Conservation (phyloP, 2,113 vertebrate species). For the Psammodynastes pulverulentus region DNA sequence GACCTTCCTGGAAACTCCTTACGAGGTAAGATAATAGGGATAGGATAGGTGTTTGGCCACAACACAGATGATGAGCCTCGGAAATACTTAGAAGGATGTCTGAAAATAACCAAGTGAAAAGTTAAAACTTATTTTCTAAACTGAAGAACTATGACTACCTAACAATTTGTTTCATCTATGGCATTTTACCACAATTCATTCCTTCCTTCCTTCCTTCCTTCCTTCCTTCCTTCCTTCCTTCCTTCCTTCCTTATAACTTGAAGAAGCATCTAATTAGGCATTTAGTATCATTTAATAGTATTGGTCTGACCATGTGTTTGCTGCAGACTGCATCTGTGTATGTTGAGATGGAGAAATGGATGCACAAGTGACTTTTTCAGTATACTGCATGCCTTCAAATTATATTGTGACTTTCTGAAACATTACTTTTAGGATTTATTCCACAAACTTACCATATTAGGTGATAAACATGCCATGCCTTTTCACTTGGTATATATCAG, state of each 20-base stretch:
- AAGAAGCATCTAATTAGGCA: neutral
- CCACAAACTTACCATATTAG: neutral
- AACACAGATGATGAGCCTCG: neutral
- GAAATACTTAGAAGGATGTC: neutral
- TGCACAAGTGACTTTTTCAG: neutral
- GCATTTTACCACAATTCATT: neutral
- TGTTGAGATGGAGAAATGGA: neutral
- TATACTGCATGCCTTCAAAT: neutral
- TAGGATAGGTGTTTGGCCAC: neutral
- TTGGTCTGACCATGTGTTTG: neutral
- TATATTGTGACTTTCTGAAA: neutral
- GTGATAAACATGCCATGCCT: neutral
- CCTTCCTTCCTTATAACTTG: neutral
- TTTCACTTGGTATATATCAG: neutral
- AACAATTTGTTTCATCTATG: neutral
- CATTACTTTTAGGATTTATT: neutral
- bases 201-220: neutral
- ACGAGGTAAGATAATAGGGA: neutral
- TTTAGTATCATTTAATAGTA: neutral
- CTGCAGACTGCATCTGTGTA: neutral
- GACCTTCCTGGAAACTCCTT: neutral
- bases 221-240: neutral
- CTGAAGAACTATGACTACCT: neutral
- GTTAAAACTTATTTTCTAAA: neutral
- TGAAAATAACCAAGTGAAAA: neutral